These are phyloP conservation scores for Drosophila robusta DNA, from an alignment of 2,888 invertebrate genomes.

Conservation along the genomic window DNA sequence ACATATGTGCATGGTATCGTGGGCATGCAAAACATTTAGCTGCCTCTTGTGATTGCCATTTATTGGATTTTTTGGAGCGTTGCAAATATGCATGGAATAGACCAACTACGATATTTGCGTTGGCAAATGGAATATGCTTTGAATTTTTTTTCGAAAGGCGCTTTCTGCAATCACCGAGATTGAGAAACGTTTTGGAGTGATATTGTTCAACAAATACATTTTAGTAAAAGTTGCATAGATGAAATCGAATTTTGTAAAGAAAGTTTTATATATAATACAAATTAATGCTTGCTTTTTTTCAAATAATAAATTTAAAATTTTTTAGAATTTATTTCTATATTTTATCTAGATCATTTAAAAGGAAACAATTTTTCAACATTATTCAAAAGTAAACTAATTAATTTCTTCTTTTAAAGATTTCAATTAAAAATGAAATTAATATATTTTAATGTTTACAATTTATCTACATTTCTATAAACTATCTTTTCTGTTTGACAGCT, in stretches of 20 bases:
- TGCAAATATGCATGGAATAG: slow-evolving; percentile 74
- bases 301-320: too few relatives aligned
- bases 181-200: slow-evolving; percentile 29
- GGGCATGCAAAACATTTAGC: slow-evolving; percentile 52
- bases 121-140: slow-evolving; percentile 58
- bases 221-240: slow-evolving; percentile 11
- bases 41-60: slow-evolving; percentile 73
- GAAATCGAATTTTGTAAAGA: not conserved
- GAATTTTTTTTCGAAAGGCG: slow-evolving; percentile 24
- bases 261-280: not conserved
- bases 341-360: too few relatives aligned
- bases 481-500: too few relatives aligned
- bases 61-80: slow-evolving; percentile 78
- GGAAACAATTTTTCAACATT: too few relatives aligned
- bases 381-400: too few relatives aligned
- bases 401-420: too few relatives aligned
- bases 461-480: too few relatives aligned
- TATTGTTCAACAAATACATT: slow-evolving; percentile 29
- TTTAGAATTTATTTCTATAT: too few relatives aligned
- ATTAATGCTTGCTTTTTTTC: too few relatives aligned
- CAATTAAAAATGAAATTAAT: too few relatives aligned
- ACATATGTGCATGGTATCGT: slow-evolving; percentile 14
- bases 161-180: slow-evolving; percentile 35
- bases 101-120: slow-evolving; percentile 43
- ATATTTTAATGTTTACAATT: too few relatives aligned